Percentiles rank a stretch among this genome's conserved stretches.
phyloP scores from a whole-genome alignment of 1,140 invertebrate species.

The Bathynomus jamesi region DNA sequence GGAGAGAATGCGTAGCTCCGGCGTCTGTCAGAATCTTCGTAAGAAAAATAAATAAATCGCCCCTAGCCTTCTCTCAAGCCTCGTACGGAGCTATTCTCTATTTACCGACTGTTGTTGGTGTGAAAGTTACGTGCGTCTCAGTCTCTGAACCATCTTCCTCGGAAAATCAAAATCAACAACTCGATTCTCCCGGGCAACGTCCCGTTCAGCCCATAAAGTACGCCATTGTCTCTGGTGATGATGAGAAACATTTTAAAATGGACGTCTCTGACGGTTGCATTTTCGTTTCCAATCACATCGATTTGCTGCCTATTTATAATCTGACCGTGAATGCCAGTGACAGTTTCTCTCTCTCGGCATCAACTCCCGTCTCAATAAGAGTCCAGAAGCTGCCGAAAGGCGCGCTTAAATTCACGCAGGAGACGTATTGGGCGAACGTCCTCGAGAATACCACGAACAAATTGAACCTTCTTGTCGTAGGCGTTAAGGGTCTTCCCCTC shows the following conservation, averaged over 20 bases:
- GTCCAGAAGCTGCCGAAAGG: conserved; percentile 64
- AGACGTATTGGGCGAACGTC: conserved; percentile 67
- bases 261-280: conserved; percentile 64
- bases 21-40: conserved; percentile 45
- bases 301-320: conserved; percentile 41
- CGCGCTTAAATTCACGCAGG: conserved; percentile 70
- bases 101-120: conserved; percentile 39
- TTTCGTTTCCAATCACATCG: conserved; percentile 51
- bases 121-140: conserved; percentile 50
- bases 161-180: too few relatives aligned
- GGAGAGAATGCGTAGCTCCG: conserved; percentile 57
- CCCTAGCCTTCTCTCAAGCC: conserved; percentile 72
- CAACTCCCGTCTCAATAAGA: conserved; percentile 43
- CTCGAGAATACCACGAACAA: conserved; percentile 76
- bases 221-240: conserved; percentile 53
- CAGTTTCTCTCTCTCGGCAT: conserved; percentile 48
- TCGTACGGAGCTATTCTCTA: conserved; percentile 15
- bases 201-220: neutral
- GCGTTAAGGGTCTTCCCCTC: conserved; percentile 71
- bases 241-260: conserved; percentile 66
- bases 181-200: conserved; percentile 39
- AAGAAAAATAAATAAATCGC: conserved; percentile 81
- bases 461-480: conserved; percentile 68
- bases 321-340: conserved; percentile 49
- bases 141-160: conserved; percentile 69